Evolutionary conservation across 2,888 invertebrate genomes (phyloP), one percentile per base, ranked within the genome.

Genomic region (Galerucella calmariensis): DNA sequence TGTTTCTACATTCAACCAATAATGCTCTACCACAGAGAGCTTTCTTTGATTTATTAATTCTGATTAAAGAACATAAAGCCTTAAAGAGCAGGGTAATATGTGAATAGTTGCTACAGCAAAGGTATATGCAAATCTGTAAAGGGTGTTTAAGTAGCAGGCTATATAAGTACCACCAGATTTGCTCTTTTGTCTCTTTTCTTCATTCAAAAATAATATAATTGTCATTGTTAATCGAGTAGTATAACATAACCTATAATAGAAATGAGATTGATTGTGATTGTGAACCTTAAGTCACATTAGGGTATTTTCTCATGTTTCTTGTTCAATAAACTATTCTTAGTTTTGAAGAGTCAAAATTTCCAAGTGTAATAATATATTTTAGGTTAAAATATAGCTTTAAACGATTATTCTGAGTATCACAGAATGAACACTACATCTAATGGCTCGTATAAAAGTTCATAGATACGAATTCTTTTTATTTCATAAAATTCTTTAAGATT

Each of bases 351-450:
- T 66, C 51, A 71, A 53, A 72, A 73, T 73, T 73, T 65, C 63
- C 27, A 58, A 61, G 69, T 8, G 35, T 41, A 41, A 41, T 56
- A 56, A 20, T 56, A 65, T 75, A 74, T 76, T 78, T 76, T 81
- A 81, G 78, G 78, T 78, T 81, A 82, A 83, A 83, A 84, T 83
- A 83, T 81, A 79, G 72, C 76, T 83, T 82, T 74, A 85, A 85
- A 83, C 81, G 81, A 85, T 87, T 86, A 87, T 87, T 87, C 86
- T 87, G 87, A 86, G 84, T 88, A 88, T 88, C 88, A 88, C 88
- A 88, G 88, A 87, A 88, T 86, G 84, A 86, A 87, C 84, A 86
- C 87, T 88, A 88, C 87, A 86, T 83, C 87, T 87, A 87, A 84
- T 87, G 87, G 87, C 87, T 86, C 86, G 86, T 87, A 86, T 86